Base-by-base conservation (phyloP, 2,797 vertebrate genomes). In the Gymnothorax javanicus region DNA sequence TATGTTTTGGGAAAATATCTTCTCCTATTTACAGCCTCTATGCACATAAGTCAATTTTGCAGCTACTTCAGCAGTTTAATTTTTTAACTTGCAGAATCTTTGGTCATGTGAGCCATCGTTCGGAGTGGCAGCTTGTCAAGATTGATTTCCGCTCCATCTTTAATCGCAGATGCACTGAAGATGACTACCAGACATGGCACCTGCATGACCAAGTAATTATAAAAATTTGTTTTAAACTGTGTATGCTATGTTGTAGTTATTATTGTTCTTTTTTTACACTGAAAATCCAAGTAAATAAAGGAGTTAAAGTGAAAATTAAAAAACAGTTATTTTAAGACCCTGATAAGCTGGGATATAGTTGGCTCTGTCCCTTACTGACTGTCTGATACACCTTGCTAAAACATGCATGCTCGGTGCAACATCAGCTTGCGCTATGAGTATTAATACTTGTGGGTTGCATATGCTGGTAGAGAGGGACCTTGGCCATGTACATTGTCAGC, bases 101-200 rank as follows among this genome's bases (percentile, higher is more conserved):
- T 64, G 98, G 98, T 59, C 98, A 99, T 83, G 97, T 99, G 93
- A 99, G 98, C 92, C 98, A 99, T 92, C 98, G 98, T 54, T 99
- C 98, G 0, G 98, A 99, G 91, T 99, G 98, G 98, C 98, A 99
- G 94, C 95, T 99, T 92, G 98, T 99, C 86, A 99, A 99, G 93
- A 97, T 99, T 13, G 98, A 99, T 94, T 99, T 98, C 94, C 98
- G 98, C 91, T 99, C 98, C 89, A 99, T 99, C 90, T 99, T 99
- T 89, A 98, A 98, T 89, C 95, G 97, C 88, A 95, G 97, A 12
- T 99, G 98, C 89, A 96, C 93, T 0, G 97, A 98, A 87, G 96
- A 95, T 7, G 98, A 99, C 90, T 99, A 99, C 92, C 96, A 97
- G 85, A 97, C 97, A 0, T 99, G 98, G 98, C 97, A 99, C 43